phyloP scores from a whole-genome alignment of 2,113 vertebrate genomes.

The Barbus barbus region DNA sequence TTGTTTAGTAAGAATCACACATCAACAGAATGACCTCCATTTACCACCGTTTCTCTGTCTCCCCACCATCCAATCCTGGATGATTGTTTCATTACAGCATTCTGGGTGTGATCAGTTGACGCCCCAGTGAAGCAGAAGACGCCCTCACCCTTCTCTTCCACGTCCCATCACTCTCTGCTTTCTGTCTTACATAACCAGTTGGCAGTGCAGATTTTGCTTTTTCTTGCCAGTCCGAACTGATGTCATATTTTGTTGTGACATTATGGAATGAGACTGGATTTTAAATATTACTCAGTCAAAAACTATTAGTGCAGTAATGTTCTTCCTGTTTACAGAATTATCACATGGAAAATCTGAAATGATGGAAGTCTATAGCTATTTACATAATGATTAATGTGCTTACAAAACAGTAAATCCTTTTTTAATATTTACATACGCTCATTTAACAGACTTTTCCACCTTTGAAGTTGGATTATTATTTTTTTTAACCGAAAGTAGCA shows the following conservation, averaged over 20 bases:
- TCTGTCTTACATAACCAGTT: conserved; percentile 37
- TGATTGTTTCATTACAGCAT: conserved; percentile 55
- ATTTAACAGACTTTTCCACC: not conserved
- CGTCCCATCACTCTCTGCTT: conserved; percentile 4
- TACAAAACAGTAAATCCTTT: not conserved
- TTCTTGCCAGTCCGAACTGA: conserved; percentile 7
- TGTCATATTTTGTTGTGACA: conserved; percentile 14
- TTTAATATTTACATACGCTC: not conserved
- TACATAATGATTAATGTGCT: not conserved
- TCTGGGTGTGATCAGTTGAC: conserved; percentile 45
- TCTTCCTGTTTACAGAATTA: not conserved
- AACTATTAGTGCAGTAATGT: not conserved
- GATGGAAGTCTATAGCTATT: not conserved
- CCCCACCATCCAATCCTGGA: conserved; percentile 39
- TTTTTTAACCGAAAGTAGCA: too few species aligned
- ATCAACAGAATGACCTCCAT: not conserved
- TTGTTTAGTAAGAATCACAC: conserved; percentile 17
- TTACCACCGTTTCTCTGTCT: not conserved
- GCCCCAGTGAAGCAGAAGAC: conserved; percentile 36
- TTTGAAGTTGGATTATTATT: not conserved
- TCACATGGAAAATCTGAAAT: too few species aligned
- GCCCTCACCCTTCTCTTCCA: conserved; percentile 10
- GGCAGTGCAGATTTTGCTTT: not conserved
- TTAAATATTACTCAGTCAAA: conserved; percentile 8
- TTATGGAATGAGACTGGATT: not conserved